Evolutionary conservation across 2,797 vertebrate genomes (phyloP).

Genomic region (Gambusia yucatana): DNA sequence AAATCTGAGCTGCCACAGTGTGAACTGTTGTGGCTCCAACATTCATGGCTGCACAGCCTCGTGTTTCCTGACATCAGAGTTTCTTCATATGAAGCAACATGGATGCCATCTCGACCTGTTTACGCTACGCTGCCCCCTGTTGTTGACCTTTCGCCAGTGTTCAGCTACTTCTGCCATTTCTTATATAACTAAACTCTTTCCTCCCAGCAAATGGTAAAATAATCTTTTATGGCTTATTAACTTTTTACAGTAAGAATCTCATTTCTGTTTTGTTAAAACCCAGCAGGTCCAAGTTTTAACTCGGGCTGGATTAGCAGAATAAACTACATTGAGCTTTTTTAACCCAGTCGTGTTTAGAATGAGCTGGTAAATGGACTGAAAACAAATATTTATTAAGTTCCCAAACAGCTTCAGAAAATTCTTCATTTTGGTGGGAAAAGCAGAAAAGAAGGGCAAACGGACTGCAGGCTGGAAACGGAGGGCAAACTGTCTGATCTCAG

Average conservation of each 20-base stretch:
- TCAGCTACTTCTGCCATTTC: conserved; percentile 26
- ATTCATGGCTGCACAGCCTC: too few species aligned
- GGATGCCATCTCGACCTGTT: too few species aligned
- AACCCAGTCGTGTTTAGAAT: background rate
- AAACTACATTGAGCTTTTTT: background rate
- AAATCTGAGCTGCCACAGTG: background rate
- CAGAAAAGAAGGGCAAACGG: conserved; percentile 8
- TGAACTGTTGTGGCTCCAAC: too few species aligned
- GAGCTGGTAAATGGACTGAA: conserved; percentile 37
- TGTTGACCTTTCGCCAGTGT: background rate
- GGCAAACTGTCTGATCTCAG: conserved; percentile 46
- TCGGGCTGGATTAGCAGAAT: background rate
- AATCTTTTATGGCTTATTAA: background rate
- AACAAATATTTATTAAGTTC: conserved; percentile 54
- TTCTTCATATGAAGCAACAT: too few species aligned
- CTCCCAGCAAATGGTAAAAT: background rate
- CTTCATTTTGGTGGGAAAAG: conserved; percentile 33
- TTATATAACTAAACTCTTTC: conserved; percentile 30
- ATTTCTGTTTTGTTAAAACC: background rate
- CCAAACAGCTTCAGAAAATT: conserved; percentile 44
- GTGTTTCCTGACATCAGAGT: too few species aligned
- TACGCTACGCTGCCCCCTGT: background rate
- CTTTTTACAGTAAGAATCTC: background rate
- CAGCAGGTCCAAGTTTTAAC: background rate
- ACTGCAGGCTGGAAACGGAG: conserved; percentile 16